Evolutionary conservation across 35 echinoderm and acorn worm genomes (phyloP).

Genomic region (Eucidaris tribuloides): DNA sequence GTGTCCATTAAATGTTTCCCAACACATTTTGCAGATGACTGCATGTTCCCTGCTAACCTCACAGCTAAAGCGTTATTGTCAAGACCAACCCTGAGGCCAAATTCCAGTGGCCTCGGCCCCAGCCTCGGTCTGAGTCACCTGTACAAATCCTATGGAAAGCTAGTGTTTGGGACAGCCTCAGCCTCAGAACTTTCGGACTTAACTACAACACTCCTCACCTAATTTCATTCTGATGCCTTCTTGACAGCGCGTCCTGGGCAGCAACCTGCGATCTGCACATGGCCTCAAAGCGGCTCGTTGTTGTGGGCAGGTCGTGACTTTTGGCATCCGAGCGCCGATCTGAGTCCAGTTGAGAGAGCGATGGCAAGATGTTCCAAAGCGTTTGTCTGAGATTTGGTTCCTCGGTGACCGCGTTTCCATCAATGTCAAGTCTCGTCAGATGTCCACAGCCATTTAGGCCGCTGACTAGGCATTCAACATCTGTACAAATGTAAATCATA

Average conservation of each 20-base stretch:
- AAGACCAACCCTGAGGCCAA: too few species aligned
- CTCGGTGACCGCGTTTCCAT: constrained; percentile 90
- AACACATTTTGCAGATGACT: too few species aligned
- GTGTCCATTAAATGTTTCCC: too few species aligned
- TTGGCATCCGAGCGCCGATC: constrained; percentile 22
- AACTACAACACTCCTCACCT: constrained; percentile 22
- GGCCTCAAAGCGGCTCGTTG: constrained; percentile 55
- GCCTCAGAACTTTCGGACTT: too few species aligned
- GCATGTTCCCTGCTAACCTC: too few species aligned
- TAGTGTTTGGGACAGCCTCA: too few species aligned
- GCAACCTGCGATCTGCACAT: constrained; percentile 82
- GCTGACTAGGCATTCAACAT: constrained; percentile 45
- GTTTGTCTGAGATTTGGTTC: constrained; percentile 66
- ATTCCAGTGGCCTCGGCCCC: too few species aligned
- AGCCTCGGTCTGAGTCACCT: too few species aligned
- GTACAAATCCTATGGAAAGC: too few species aligned
- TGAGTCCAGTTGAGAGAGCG: constrained; percentile 49
- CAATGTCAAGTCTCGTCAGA: constrained; percentile 52
- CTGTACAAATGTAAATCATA: constrained; percentile 26
- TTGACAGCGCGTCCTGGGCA: constrained; percentile 36
- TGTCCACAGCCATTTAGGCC: constrained; percentile 40
- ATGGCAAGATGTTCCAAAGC: neutral
- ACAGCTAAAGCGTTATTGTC: too few species aligned
- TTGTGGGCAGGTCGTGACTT: neutral
- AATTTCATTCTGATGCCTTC: constrained; percentile 32